Conservation (phyloP, 2,797 vertebrate species). For the Cyclopterus lumpus region DNA sequence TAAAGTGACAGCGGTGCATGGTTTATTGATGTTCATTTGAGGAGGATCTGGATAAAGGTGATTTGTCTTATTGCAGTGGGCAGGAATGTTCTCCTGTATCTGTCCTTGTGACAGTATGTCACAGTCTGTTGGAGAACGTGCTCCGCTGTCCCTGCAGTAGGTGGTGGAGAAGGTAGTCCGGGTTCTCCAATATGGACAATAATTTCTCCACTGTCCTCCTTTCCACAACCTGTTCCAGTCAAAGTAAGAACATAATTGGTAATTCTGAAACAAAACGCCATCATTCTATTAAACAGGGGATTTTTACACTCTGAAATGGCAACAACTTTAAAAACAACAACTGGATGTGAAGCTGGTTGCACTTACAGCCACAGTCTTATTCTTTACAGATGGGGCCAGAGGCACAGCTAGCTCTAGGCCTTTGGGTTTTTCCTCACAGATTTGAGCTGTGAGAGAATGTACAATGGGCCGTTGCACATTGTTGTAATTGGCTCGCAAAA, state of each 20-base stretch:
- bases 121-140: too few species aligned
- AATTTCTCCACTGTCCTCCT: too few species aligned
- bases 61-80: too few species aligned
- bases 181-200: too few species aligned
- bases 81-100: too few species aligned
- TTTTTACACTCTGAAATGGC: constrained; percentile 20
- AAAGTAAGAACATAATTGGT: constrained; percentile 10
- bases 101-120: too few species aligned
- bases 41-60: too few species aligned
- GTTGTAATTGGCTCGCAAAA: constrained; percentile 73
- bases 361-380: constrained; percentile 51
- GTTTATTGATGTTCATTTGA: too few species aligned
- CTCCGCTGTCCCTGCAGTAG: too few species aligned
- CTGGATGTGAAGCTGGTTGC: constrained; percentile 43
- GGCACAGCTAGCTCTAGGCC: constrained; percentile 33
- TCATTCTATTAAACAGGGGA: constrained; percentile 1
- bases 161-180: too few species aligned
- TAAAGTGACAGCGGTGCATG: too few species aligned
- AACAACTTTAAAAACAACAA: constrained; percentile 45
- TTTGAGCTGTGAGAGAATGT: constrained; percentile 62
- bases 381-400: constrained; percentile 61
- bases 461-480: constrained; percentile 53
- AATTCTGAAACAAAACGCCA: constrained; percentile 20
- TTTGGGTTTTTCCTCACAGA: constrained; percentile 32
- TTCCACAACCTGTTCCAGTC: background rate